These are phyloP conservation scores for Opisthocomus hoazin DNA, from an alignment of 2,113 vertebrate species.

Conservation along the genomic window DNA sequence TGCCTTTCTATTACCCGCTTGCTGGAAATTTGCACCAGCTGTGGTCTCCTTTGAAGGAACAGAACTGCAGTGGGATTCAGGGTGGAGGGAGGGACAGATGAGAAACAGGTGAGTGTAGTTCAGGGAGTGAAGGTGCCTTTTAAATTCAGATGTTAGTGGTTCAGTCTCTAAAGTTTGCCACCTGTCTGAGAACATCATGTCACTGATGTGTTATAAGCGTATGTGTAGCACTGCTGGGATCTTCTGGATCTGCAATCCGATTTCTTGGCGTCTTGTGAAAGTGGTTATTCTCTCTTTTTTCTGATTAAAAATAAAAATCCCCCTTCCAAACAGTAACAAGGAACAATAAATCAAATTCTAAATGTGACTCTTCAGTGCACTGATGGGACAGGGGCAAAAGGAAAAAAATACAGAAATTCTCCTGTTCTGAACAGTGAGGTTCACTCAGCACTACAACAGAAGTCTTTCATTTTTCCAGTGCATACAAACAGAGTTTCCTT, in stretches of 20 bases:
- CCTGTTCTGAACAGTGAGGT: not conserved
- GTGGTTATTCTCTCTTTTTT: not conserved
- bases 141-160: not conserved
- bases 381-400: not conserved
- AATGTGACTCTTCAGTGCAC: not conserved
- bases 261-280: not conserved
- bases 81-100: not conserved
- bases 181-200: not conserved
- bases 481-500: not conserved
- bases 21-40: not conserved
- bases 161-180: not conserved
- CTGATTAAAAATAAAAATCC: not conserved
- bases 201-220: fast-evolving
- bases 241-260: not conserved
- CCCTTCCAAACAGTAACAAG: not conserved
- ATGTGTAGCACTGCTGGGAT: fast-evolving
- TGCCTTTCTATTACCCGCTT: fast-evolving
- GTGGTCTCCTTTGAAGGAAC: not conserved
- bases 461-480: not conserved
- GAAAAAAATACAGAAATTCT: not conserved
- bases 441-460: not conserved
- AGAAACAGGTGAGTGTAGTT: not conserved
- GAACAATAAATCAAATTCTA: not conserved
- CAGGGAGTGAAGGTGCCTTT: not conserved
- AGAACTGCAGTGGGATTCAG: not conserved